A percentile compares a stretch with the other conserved stretches of the same genome.
phyloP scores from a whole-genome alignment of 1,140 invertebrate species.

The Aphidius gifuensis region DNA sequence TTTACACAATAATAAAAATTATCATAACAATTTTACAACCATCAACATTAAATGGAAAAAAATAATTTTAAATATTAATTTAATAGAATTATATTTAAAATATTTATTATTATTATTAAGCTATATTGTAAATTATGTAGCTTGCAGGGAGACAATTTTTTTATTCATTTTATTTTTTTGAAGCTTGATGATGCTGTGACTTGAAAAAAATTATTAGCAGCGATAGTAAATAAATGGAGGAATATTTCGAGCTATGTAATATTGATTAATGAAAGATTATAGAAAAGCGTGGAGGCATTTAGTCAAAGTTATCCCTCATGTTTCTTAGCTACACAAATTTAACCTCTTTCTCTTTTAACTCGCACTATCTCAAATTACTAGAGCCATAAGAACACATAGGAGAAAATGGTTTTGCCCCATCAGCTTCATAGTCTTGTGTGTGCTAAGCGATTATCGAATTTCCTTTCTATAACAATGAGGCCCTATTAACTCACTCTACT shows the following conservation, averaged over 20 bases:
- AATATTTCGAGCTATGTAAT: conserved; percentile 56
- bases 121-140: no score
- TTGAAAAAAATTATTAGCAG: conserved; percentile 52
- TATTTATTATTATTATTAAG: no score
- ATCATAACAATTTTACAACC: no score
- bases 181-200: no score
- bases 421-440: conserved; percentile 40
- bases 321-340: conserved; percentile 6
- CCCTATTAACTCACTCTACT: conserved; percentile 56
- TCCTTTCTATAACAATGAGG: conserved; percentile 56
- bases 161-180: no score
- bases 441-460: conserved; percentile 57
- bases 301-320: conserved; percentile 50
- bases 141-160: no score
- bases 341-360: conserved; percentile 28
- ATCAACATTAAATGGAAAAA: no score
- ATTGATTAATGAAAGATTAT: conserved; percentile 57
- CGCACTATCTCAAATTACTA: conserved; percentile 6
- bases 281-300: conserved; percentile 57
- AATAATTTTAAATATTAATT: no score
- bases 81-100: no score
- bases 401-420: not conserved
- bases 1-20: no score
- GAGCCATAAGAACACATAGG: conserved; percentile 13
- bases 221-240: conserved; percentile 56